These are phyloP conservation scores for Lycocerus yunnanus DNA, from an alignment of 2,888 invertebrate species.

Conservation along the genomic window DNA sequence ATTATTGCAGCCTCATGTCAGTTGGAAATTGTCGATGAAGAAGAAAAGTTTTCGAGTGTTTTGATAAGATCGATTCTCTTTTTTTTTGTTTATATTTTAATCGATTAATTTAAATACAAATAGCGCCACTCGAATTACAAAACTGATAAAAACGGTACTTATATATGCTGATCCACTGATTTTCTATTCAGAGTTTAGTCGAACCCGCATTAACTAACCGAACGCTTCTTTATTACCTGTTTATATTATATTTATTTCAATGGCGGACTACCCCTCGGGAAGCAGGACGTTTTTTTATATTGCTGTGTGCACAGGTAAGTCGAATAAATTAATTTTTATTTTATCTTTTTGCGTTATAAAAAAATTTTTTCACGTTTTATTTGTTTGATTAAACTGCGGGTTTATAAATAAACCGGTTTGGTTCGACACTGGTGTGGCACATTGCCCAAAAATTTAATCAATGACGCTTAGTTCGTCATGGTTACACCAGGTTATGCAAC, in stretches of 20 bases:
- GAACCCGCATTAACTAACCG: neutral
- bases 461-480: neutral
- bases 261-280: neutral
- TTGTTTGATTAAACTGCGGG: neutral
- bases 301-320: slow-evolving; percentile 24
- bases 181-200: neutral
- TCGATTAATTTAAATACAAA: neutral
- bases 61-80: neutral
- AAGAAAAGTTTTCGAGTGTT: neutral
- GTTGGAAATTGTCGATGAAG: neutral
- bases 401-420: neutral
- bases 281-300: slow-evolving; percentile 20
- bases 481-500: neutral
- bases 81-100: neutral
- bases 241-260: neutral
- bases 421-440: neutral
- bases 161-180: neutral
- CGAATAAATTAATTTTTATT: neutral
- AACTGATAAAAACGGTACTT: neutral
- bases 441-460: neutral
- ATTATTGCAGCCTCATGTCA: neutral
- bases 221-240: neutral
- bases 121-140: neutral
- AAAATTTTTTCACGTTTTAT: neutral
- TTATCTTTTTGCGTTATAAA: neutral